phyloP scores from a whole-genome alignment of 2,888 invertebrate genomes.

The Fragum whitleyi region DNA sequence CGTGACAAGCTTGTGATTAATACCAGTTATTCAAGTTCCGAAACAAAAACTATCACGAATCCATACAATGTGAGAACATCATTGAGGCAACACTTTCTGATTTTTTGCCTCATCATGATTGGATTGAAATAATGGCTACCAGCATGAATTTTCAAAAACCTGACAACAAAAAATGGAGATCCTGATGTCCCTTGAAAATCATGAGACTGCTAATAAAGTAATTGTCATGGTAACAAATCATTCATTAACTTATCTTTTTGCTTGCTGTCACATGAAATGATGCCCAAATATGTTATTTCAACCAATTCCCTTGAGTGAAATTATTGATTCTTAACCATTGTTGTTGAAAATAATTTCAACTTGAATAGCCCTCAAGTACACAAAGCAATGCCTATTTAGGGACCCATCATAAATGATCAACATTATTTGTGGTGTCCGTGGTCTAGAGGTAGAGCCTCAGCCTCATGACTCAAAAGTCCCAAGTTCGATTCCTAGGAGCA shows the following conservation, averaged over 20 bases:
- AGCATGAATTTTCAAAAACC: constrained; percentile 7
- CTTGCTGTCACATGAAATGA: constrained; percentile 18
- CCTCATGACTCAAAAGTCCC: too few relatives aligned
- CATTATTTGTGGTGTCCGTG: too few relatives aligned
- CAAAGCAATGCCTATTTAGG: too few relatives aligned
- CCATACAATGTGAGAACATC: constrained; percentile 20
- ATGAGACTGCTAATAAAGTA: constrained; percentile 30
- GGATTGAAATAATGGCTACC: constrained; percentile 17
- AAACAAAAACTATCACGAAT: constrained; percentile 19
- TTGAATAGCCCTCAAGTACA: too few relatives aligned
- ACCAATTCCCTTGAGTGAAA: background rate
- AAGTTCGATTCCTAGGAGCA: too few relatives aligned
- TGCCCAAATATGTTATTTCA: constrained; percentile 10
- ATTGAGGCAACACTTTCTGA: constrained; percentile 12
- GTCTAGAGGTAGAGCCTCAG: too few relatives aligned
- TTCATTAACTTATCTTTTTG: constrained; percentile 23
- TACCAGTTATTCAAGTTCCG: constrained; percentile 34
- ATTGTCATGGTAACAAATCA: constrained; percentile 30
- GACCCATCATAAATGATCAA: too few relatives aligned
- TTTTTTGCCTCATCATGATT: background rate
- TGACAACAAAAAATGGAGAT: background rate
- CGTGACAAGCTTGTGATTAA: constrained; percentile 49
- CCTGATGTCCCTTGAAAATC: constrained; percentile 6
- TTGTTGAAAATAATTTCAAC: too few relatives aligned
- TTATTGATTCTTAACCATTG: background rate